Evolutionary conservation across 2,113 vertebrate species (phyloP).

Genomic region (Eidolon helvum): DNA sequence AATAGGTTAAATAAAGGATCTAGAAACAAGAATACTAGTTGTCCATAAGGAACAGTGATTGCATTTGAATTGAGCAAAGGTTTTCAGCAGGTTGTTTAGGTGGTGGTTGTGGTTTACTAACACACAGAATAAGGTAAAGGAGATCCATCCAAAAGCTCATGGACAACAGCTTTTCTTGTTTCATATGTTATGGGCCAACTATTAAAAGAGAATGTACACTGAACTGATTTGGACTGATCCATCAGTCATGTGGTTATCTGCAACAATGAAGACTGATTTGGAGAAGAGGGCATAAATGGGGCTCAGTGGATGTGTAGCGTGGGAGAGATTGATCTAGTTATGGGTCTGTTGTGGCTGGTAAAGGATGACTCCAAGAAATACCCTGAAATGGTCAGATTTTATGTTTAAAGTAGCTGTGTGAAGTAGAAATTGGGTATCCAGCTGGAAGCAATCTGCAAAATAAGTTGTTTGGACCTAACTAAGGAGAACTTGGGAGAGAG

Average conservation of each 20-base stretch:
- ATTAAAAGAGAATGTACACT: background rate
- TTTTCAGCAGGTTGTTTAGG: background rate
- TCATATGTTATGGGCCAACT: background rate
- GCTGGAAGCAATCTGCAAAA: background rate
- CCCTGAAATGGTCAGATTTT: background rate
- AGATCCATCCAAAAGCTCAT: background rate
- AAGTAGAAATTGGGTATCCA: background rate
- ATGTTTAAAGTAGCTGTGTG: background rate
- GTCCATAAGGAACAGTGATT: background rate
- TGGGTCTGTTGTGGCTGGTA: background rate
- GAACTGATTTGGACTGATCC: background rate
- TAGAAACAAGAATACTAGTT: background rate
- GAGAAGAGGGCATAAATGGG: background rate
- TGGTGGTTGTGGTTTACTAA: background rate
- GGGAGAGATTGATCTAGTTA: background rate
- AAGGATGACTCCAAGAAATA: background rate
- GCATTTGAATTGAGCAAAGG: background rate
- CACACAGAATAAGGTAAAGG: background rate
- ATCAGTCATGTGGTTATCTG: background rate
- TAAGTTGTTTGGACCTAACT: background rate
- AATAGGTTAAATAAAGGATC: background rate
- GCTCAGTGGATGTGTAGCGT: background rate
- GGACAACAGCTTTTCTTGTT: background rate
- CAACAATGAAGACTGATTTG: background rate
- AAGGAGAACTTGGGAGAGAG: background rate